These are phyloP conservation scores for Scatophagus argus DNA, from an alignment of 2,113 vertebrate genomes.

Conservation along the genomic window DNA sequence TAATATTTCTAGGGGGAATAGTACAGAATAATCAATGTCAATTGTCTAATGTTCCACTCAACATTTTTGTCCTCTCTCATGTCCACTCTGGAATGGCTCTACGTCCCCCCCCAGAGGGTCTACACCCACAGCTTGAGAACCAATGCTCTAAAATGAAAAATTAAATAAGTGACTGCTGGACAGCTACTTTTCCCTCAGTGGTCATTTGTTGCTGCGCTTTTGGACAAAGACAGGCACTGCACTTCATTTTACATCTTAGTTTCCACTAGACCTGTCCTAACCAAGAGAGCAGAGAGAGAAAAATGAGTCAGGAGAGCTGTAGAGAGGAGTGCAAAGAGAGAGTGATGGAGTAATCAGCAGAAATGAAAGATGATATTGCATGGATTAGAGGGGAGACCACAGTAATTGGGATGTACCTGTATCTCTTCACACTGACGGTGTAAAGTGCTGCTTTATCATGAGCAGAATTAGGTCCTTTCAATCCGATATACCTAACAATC, in stretches of 20 bases:
- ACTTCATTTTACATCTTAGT: constrained; percentile 5
- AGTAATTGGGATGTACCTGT: constrained; percentile 43
- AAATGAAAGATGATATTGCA: constrained; percentile 30
- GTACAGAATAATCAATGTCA: no score
- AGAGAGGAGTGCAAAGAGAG: neutral
- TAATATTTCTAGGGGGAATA: no score
- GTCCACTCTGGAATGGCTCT: neutral
- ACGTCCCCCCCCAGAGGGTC: neutral
- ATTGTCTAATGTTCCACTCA: neutral
- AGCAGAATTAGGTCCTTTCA: constrained; percentile 35
- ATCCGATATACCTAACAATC: constrained; percentile 46
- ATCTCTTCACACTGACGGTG: constrained; percentile 38
- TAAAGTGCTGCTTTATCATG: constrained; percentile 34
- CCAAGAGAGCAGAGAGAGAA: neutral
- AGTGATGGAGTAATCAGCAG: constrained; percentile 16
- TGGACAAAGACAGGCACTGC: constrained; percentile 6
- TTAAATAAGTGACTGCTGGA: neutral
- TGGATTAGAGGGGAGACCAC: constrained; percentile 12
- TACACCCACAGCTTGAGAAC: neutral
- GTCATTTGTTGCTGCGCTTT: neutral
- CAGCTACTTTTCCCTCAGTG: constrained; percentile 14
- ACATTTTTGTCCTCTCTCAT: neutral
- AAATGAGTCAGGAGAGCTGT: neutral
- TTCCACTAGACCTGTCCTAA: neutral
- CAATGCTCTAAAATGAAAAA: neutral